Percentiles rank a stretch among this genome's conserved stretches.
Evolutionary conservation across 2,113 vertebrate genomes (phyloP).

Genomic region (Spilogale gracilis): DNA sequence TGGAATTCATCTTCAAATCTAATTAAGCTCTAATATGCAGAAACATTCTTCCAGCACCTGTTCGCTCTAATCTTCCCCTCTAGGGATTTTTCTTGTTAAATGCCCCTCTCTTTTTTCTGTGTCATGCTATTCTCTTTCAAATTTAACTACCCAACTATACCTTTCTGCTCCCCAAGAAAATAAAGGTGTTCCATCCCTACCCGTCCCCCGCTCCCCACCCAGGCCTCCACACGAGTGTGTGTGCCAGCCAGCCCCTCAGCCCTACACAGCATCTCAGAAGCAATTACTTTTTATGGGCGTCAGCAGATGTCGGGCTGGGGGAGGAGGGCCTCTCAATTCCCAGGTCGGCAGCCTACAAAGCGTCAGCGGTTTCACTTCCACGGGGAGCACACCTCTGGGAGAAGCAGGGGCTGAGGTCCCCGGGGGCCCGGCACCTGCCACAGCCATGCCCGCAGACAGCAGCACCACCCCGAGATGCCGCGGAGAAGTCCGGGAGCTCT

Average conservation of each 20-base stretch:
- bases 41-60: conserved; percentile 87
- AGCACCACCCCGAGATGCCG: not conserved
- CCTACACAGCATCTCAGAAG: not conserved
- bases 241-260: not conserved
- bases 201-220: no score
- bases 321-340: conserved; percentile 41
- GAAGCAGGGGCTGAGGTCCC: accelerated
- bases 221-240: not conserved
- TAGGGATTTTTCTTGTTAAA: conserved; percentile 83
- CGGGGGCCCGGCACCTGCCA: accelerated
- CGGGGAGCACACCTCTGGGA: not conserved
- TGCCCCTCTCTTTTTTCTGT: conserved; percentile 67
- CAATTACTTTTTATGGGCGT: conserved; percentile 62
- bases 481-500: not conserved
- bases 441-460: accelerated
- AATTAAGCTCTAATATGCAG: conserved; percentile 88
- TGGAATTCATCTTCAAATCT: conserved; percentile 87
- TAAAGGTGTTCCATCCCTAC: not conserved
- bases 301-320: conserved; percentile 45
- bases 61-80: conserved; percentile 84
- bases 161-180: not conserved
- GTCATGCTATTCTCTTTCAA: not conserved
- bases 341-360: not conserved
- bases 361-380: conserved; percentile 5
- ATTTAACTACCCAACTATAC: conserved; percentile 52